Conservation (phyloP, 2,888 invertebrate species). For the Carcina quercana region DNA sequence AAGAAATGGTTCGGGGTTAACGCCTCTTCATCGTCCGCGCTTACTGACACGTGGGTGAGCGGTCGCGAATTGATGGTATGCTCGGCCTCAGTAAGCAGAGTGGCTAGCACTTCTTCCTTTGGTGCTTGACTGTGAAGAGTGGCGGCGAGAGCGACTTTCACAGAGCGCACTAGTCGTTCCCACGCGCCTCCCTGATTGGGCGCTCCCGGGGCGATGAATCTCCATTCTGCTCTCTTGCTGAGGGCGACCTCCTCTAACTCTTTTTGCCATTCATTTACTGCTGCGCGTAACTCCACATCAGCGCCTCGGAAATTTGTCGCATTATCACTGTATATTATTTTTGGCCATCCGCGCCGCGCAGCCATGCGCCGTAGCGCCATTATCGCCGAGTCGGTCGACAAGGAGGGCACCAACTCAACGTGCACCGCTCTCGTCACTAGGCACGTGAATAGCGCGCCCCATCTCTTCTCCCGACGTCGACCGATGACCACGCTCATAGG, state of each 20-base stretch:
- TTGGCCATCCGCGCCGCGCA: constrained; percentile 7
- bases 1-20: constrained; percentile 31
- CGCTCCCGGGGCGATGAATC: constrained; percentile 13
- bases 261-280: constrained; percentile 2
- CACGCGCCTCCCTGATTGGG: constrained; percentile 16
- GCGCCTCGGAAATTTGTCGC: constrained; percentile 8
- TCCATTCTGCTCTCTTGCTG: constrained; percentile 12
- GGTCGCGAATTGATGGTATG: constrained; percentile 28
- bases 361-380: constrained; percentile 5
- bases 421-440: constrained; percentile 1
- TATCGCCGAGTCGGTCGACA: constrained; percentile 4
- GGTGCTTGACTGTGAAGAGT: constrained; percentile 12
- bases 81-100: constrained; percentile 13
- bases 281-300: constrained; percentile 2
- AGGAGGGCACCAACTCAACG: constrained; percentile 1
- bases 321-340: constrained; percentile 7
- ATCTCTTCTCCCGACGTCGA: neutral
- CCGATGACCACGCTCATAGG: constrained; percentile 7
- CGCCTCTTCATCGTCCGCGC: constrained; percentile 19
- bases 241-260: too few species aligned
- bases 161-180: constrained; percentile 13
- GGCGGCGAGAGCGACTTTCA: constrained; percentile 11
- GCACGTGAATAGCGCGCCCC: constrained; percentile 3
- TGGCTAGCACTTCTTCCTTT: constrained; percentile 8
- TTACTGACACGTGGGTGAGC: constrained; percentile 31